Evolutionary conservation across 2,888 invertebrate species (phyloP), one percentile per base, ranked within the genome.

Genomic region (Hartigia nigra): DNA sequence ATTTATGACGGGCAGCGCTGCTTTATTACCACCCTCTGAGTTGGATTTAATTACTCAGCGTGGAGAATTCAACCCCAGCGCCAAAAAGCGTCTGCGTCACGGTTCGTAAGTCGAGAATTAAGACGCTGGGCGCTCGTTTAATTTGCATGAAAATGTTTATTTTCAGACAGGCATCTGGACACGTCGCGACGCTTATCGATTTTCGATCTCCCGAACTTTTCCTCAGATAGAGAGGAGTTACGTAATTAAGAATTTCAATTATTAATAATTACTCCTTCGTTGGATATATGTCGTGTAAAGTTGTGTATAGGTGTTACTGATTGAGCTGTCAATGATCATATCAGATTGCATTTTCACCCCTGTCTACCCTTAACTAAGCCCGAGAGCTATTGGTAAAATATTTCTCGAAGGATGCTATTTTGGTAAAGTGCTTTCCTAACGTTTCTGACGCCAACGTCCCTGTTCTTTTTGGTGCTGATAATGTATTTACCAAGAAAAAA

Each of bases 1-100:
- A 81, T 84, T 84, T 82, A 83, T 80, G 82, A 81, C 78, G 78
- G 79, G 77, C 79, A 34, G 74, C 74, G 70, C 78, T 81, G 76
- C 78, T 83, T 84, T 82, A 83, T 81, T 82, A 55, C 83, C 80
- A 70, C 69, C 81, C 78, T 77, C 74, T 77, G 77, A 81, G 77
- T 81, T 80, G 83, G 78, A 82, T 84, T 84, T 84, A 84, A 84
- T 84, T 84, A 83, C 83, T 83, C 75, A 78, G 35, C 70, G 77
- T 78, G 76, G 81, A 77, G 76, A 39, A 55, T 72, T 72, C 72
- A 34, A 34, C 32, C 72, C 55, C 55, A 32, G 74, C 39, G 32
- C 77, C 39, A 70, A 77, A 69, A 72, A 72, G n/a, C 72, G 12
- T 32, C 72, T 72, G 72, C 72, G 72, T 72, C 72, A 72, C 72